phyloP scores from a whole-genome alignment of 2,113 vertebrate species.

The Oncorhynchus masou region DNA sequence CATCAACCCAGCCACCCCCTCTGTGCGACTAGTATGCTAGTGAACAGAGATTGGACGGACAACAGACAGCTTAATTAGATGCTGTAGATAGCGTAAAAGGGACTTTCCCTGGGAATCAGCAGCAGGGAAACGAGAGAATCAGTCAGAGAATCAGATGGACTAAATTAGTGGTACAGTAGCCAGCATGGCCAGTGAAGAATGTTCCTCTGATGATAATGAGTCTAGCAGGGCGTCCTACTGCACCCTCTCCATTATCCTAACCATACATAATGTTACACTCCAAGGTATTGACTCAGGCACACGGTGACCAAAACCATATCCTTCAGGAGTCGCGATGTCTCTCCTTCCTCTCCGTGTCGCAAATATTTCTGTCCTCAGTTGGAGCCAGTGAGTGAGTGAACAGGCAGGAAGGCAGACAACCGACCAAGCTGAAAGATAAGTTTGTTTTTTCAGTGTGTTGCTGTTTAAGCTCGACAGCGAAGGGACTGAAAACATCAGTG shows the following conservation, averaged over 20 bases:
- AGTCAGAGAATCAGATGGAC: slow-evolving; percentile 64
- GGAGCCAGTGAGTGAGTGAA: too few relatives aligned
- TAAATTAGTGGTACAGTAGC: slow-evolving; percentile 54
- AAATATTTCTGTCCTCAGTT: slow-evolving; percentile 49
- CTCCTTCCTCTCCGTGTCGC: slow-evolving; percentile 9
- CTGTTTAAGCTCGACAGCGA: slow-evolving; percentile 28
- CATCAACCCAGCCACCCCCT: slow-evolving; percentile 41
- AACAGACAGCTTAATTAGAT: slow-evolving; percentile 72
- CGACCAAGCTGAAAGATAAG: slow-evolving; percentile 47
- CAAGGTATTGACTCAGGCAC: slow-evolving; percentile 53
- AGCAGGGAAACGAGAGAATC: slow-evolving; percentile 56
- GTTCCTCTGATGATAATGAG: slow-evolving; percentile 72
- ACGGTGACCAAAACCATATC: slow-evolving; percentile 57
- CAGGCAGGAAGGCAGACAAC: slow-evolving; percentile 16
- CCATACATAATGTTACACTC: slow-evolving; percentile 54
- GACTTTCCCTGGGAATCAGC: slow-evolving; percentile 51
- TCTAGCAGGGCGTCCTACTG: slow-evolving; percentile 64
- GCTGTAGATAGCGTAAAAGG: slow-evolving; percentile 56
- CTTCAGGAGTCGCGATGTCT: slow-evolving; percentile 60
- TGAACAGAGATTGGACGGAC: slow-evolving; percentile 47
- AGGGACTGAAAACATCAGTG: slow-evolving; percentile 43
- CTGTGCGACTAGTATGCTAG: slow-evolving; percentile 40
- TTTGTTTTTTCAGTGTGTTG: slow-evolving; percentile 20
- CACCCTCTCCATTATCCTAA: slow-evolving; percentile 35
- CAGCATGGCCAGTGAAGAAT: slow-evolving; percentile 59